Evolutionary conservation across 2,797 vertebrate genomes (phyloP).

Genomic region (Lophotriccus pileatus): DNA sequence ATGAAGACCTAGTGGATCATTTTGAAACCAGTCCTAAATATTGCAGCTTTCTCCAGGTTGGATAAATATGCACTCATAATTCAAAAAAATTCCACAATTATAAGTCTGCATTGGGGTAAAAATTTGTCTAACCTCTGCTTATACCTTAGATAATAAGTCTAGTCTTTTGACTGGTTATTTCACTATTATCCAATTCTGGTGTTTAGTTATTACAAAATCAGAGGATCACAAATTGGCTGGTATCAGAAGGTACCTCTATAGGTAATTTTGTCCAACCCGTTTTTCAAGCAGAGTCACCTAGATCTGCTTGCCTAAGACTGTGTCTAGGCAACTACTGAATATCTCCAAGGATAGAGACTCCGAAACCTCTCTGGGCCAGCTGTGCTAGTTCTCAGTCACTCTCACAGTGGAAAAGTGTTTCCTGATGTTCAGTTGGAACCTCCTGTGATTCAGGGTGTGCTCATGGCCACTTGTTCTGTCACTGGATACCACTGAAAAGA

Average conservation of each 20-base stretch:
- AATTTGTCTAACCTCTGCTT: not conserved
- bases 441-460: not conserved
- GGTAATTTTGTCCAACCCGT: rapidly evolving
- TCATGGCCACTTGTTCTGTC: not conserved
- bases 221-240: not conserved
- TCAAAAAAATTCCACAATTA: not conserved
- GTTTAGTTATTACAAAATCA: not conserved
- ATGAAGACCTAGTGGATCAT: not conserved
- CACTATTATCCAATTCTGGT: not conserved
- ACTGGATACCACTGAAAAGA: not conserved
- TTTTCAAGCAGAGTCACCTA: not conserved
- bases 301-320: rapidly evolving
- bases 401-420: not conserved
- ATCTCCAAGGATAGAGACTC: not conserved
- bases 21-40: not conserved
- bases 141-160: not conserved
- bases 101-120: not conserved
- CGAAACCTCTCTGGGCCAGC: not conserved
- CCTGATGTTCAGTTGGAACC: not conserved
- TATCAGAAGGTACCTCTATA: not conserved
- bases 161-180: not conserved
- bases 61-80: not conserved
- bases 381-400: not conserved
- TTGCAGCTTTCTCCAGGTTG: not conserved
- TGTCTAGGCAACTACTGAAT: not conserved